Evolutionary conservation across 2,113 vertebrate species (phyloP).

Genomic region (Gopherus evgoodei): DNA sequence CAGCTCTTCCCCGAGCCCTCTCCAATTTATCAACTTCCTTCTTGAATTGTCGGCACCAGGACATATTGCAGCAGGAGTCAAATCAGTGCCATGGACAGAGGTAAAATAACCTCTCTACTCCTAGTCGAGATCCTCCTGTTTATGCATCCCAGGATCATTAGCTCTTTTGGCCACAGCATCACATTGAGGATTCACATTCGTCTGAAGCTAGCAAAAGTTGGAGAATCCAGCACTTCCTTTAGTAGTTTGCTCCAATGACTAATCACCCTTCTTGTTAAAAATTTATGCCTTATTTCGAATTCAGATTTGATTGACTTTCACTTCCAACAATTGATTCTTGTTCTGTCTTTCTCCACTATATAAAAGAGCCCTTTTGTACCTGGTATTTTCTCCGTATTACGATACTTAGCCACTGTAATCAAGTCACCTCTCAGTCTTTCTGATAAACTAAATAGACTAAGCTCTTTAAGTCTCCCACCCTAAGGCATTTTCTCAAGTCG

Average conservation of each 20-base stretch:
- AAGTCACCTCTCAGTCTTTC: slow-evolving; percentile 1
- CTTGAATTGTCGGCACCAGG: not conserved
- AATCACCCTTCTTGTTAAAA: not conserved
- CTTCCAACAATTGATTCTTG: not conserved
- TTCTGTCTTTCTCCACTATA: not conserved
- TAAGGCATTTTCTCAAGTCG: not conserved
- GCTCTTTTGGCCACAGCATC: no score
- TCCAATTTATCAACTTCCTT: not conserved
- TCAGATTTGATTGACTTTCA: slow-evolving; percentile 1
- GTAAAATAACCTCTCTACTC: not conserved
- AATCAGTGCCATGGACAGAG: not conserved
- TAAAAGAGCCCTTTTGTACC: not conserved
- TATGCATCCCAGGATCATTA: no score
- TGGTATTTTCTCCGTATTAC: not conserved
- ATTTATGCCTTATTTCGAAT: not conserved
- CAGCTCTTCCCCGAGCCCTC: not conserved
- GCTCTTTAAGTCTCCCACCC: slow-evolving; percentile 10
- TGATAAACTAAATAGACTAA: not conserved
- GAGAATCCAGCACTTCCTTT: not conserved
- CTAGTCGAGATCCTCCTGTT: no score
- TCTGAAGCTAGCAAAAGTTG: not conserved
- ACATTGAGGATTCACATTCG: no score
- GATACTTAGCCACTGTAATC: not conserved
- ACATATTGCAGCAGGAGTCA: not conserved
- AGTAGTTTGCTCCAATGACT: not conserved